A percentile compares a stretch with the other conserved stretches of the same genome.
Evolutionary conservation across 2,113 vertebrate species (phyloP).

Genomic region (Eonycteris spelaea): DNA sequence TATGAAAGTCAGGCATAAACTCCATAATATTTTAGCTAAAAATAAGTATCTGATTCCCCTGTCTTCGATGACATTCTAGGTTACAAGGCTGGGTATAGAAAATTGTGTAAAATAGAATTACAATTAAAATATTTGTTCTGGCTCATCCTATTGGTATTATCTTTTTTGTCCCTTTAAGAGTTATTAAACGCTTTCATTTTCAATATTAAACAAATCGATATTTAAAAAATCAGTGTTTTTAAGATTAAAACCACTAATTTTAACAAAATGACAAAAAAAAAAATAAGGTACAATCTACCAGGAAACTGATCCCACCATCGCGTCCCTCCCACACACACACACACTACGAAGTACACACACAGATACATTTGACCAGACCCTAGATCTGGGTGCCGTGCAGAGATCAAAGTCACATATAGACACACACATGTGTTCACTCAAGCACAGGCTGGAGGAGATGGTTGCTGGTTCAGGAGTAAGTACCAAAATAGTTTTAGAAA

Average conservation of each 20-base stretch:
- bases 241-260: constrained; percentile 87
- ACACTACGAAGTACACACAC: not conserved
- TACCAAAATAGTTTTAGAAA: constrained; percentile 71
- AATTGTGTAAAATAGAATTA: not conserved
- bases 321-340: not conserved
- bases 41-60: constrained; percentile 5
- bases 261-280: constrained; percentile 64
- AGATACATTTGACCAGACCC: not conserved
- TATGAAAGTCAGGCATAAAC: constrained; percentile 38
- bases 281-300: constrained; percentile 67
- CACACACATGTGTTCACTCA: not conserved
- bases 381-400: not conserved
- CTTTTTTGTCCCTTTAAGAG: constrained; percentile 64
- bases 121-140: not conserved
- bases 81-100: not conserved
- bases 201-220: constrained; percentile 83
- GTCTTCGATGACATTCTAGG: not conserved
- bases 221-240: constrained; percentile 84
- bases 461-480: not conserved
- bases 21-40: constrained; percentile 21
- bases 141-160: not conserved
- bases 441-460: not conserved
- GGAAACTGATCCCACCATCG: constrained; percentile 64
- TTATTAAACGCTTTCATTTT: constrained; percentile 96
- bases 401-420: not conserved